Evolutionary conservation across 2,797 vertebrate species (phyloP).

Genomic region (Ceyx erithaca): DNA sequence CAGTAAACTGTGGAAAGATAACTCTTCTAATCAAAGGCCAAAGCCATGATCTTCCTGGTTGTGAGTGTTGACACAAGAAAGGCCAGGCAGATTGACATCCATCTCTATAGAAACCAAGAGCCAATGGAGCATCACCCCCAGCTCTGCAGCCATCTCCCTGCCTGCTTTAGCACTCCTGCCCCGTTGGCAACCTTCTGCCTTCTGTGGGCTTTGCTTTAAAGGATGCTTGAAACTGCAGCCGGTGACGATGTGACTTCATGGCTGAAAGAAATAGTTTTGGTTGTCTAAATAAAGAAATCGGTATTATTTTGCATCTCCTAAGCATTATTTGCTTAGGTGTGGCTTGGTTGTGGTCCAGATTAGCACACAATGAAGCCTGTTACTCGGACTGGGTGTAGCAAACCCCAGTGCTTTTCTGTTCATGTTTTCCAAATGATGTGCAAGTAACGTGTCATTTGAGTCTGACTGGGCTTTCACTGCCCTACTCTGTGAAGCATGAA

Average conservation of each 20-base stretch:
- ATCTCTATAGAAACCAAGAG: constrained; percentile 87
- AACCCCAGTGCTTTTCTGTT: constrained; percentile 87
- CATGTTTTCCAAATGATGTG: constrained; percentile 93
- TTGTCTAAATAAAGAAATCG: constrained; percentile 82
- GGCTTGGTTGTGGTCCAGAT: constrained; percentile 81
- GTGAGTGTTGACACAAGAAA: constrained; percentile 87
- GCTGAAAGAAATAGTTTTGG: constrained; percentile 81
- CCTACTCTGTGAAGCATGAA: constrained; percentile 72
- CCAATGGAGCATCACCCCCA: constrained; percentile 70
- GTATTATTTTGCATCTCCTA: constrained; percentile 79
- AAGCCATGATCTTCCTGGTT: constrained; percentile 84
- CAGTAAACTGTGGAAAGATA: constrained; percentile 84
- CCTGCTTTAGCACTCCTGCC: constrained; percentile 83
- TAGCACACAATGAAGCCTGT: constrained; percentile 79
- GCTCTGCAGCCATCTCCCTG: constrained; percentile 83
- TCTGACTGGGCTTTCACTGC: constrained; percentile 75
- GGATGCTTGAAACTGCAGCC: constrained; percentile 77
- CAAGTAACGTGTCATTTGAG: constrained; percentile 90
- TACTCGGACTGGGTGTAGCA: constrained; percentile 94
- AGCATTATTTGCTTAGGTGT: constrained; percentile 83
- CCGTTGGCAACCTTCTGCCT: constrained; percentile 80
- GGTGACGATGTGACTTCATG: constrained; percentile 81
- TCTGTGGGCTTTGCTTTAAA: constrained; percentile 84
- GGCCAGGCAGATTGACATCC: constrained; percentile 86
- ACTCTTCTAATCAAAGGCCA: constrained; percentile 85